Conservation (phyloP, 2,888 invertebrate species). For the Nephrotoma guestfalica region DNA sequence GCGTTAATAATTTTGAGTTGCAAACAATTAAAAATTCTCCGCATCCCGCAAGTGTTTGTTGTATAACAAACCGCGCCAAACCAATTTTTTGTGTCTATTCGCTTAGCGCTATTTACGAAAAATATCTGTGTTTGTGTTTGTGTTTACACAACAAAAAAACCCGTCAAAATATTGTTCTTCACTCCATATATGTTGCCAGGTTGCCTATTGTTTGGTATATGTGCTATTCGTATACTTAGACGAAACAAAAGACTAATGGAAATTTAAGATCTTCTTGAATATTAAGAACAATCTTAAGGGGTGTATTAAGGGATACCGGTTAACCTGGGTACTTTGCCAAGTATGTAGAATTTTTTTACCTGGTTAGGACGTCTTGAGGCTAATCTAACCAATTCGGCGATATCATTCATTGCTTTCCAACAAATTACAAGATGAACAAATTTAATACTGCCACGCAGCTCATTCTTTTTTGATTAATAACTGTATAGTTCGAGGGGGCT, state of each 20-base stretch:
- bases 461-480: too few relatives aligned
- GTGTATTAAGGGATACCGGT: too few relatives aligned
- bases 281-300: neutral
- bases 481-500: too few relatives aligned
- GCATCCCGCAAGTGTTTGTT: neutral
- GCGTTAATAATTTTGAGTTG: neutral
- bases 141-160: neutral
- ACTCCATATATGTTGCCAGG: neutral
- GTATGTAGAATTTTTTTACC: too few relatives aligned
- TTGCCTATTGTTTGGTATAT: neutral
- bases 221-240: neutral
- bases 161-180: neutral
- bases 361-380: too few relatives aligned
- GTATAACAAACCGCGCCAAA: neutral
- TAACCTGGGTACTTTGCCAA: too few relatives aligned
- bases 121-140: neutral
- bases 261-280: neutral
- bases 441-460: too few relatives aligned
- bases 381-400: too few relatives aligned
- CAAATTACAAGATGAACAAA: too few relatives aligned
- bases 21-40: neutral
- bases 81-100: neutral
- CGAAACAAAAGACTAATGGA: neutral
- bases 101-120: neutral
- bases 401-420: too few relatives aligned